phyloP scores from a whole-genome alignment of 1,140 invertebrate genomes.

The Araneus ventricosus region DNA sequence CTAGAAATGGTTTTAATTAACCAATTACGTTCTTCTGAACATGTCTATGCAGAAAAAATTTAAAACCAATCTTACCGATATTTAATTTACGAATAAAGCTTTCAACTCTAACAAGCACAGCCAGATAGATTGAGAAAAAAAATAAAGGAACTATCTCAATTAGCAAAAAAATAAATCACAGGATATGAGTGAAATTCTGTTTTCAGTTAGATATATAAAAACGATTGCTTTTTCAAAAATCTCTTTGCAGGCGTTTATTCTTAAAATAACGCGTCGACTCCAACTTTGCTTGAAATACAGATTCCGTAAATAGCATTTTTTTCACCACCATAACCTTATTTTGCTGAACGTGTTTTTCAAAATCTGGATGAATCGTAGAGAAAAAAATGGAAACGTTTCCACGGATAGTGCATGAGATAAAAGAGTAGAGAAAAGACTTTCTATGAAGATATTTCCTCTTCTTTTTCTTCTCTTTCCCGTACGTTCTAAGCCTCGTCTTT shows the following conservation, averaged over 20 bases:
- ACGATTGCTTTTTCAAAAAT: neutral
- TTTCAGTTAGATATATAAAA: neutral
- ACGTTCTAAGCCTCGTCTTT: neutral
- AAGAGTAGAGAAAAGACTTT: constrained; percentile 24
- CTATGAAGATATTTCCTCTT: constrained; percentile 24
- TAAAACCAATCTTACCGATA: too few relatives aligned
- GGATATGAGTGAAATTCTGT: neutral
- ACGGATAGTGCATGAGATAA: constrained; percentile 34
- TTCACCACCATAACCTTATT: neutral
- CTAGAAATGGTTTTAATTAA: too few relatives aligned
- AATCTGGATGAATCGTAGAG: constrained; percentile 19
- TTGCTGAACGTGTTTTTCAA: constrained; percentile 15
- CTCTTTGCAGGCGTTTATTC: neutral
- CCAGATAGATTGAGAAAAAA: too few relatives aligned
- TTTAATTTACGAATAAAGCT: too few relatives aligned
- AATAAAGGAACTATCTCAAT: too few relatives aligned
- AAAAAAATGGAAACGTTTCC: neutral
- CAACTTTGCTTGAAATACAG: neutral
- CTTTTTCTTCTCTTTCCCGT: neutral
- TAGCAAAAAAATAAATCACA: too few relatives aligned
- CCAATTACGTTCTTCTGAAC: too few relatives aligned
- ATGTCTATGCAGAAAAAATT: too few relatives aligned
- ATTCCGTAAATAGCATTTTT: constrained; percentile 3
- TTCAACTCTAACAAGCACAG: too few relatives aligned
- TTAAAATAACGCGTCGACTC: neutral